These are phyloP conservation scores for Litocranius walleri DNA, from an alignment of 2,113 vertebrate species.

Conservation along the genomic window DNA sequence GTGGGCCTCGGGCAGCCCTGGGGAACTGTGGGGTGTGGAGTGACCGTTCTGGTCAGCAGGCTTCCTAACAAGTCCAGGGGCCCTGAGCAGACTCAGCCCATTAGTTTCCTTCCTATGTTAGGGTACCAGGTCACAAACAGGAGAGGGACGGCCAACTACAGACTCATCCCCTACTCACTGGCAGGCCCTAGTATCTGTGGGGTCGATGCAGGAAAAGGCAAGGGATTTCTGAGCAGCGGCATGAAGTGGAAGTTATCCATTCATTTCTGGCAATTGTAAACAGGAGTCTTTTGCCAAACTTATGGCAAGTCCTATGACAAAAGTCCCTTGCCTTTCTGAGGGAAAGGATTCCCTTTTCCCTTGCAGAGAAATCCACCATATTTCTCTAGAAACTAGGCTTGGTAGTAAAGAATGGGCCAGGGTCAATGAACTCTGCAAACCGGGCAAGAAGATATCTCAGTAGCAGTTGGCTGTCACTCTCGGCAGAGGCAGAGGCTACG, in stretches of 20 bases:
- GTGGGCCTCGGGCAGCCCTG: not conserved
- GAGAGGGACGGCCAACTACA: not conserved
- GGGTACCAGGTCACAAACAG: not conserved
- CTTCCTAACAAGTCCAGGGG: not conserved
- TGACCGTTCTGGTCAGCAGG: not conserved
- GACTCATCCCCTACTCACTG: not conserved
- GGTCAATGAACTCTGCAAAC: not conserved
- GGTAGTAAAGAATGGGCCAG: not conserved
- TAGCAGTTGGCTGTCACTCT: too few species aligned
- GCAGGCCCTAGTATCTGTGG: not conserved
- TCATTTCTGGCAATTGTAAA: not conserved
- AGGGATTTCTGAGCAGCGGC: not conserved
- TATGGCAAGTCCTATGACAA: not conserved
- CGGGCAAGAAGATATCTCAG: not conserved
- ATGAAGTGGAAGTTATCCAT: not conserved
- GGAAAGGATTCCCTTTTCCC: not conserved
- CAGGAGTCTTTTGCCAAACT: not conserved
- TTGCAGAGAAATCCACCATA: not conserved
- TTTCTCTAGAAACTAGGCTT: not conserved
- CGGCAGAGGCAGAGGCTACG: not conserved
- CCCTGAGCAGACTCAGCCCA: not conserved
- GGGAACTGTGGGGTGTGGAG: not conserved
- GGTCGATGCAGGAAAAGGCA: not conserved
- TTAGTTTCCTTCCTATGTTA: not conserved
- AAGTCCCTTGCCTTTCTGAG: not conserved